A percentile compares a stretch with the other conserved stretches of the same genome.
phyloP scores from a whole-genome alignment of 2,888 invertebrate genomes.

The Bembecia ichneumoniformis region DNA sequence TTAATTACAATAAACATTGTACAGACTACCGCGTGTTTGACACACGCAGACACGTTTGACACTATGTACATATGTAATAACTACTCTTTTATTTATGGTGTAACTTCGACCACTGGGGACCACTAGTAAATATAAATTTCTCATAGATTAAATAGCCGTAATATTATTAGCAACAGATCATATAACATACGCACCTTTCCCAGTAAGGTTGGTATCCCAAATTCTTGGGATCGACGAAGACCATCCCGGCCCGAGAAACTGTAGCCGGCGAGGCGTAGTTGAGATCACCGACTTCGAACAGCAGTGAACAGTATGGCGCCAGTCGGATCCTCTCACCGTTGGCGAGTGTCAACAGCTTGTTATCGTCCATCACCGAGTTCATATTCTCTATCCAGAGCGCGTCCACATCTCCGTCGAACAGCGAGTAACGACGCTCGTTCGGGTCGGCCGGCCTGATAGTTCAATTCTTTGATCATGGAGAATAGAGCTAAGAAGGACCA shows the following conservation, averaged over 20 bases:
- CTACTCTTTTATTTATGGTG: too few relatives aligned
- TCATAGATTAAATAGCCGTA: too few relatives aligned
- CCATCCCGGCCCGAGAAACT: slow-evolving; percentile 94
- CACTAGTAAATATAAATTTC: too few relatives aligned
- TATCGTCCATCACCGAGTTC: slow-evolving; percentile 98
- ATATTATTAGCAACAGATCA: not conserved
- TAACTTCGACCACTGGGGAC: too few relatives aligned
- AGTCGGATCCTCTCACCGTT: slow-evolving; percentile 91
- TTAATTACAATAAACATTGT: too few relatives aligned
- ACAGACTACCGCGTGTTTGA: too few relatives aligned
- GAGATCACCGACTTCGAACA: slow-evolving; percentile 93
- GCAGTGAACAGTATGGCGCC: slow-evolving; percentile 83
- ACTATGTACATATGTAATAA: too few relatives aligned
- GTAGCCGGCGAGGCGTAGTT: slow-evolving; percentile 94
- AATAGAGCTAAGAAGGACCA: too few relatives aligned
- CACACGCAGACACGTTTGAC: too few relatives aligned
- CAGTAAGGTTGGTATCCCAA: slow-evolving; percentile 89
- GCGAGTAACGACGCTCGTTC: slow-evolving; percentile 84
- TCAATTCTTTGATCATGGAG: too few relatives aligned
- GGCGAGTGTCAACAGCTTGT: slow-evolving; percentile 88
- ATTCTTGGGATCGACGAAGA: slow-evolving; percentile 93
- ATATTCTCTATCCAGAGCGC: slow-evolving; percentile 97
- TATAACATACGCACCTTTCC: slow-evolving; percentile 62
- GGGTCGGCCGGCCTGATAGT: slow-evolving; percentile 75
- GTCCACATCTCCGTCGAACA: slow-evolving; percentile 96